phyloP scores from a whole-genome alignment of 2,888 invertebrate genomes.

The Acleris literana region DNA sequence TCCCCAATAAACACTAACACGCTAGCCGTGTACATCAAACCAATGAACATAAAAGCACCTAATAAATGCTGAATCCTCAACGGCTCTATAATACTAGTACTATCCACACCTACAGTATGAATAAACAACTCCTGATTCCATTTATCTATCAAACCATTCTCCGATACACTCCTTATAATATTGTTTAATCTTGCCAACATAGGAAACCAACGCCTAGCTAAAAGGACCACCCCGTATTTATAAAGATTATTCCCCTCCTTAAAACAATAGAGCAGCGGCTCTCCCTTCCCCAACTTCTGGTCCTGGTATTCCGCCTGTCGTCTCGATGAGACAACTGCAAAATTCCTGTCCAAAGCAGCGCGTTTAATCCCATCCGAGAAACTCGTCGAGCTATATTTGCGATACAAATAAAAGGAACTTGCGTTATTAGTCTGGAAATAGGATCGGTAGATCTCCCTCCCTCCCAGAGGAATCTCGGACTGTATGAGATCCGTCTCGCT shows the following conservation, averaged over 20 bases:
- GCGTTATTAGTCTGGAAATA: constrained; percentile 79
- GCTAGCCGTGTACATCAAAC: constrained; percentile 68
- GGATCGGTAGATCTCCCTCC: constrained; percentile 76
- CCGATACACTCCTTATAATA: constrained; percentile 75
- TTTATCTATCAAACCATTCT: constrained; percentile 78
- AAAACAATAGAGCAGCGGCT: constrained; percentile 72
- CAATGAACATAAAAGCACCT: constrained; percentile 77
- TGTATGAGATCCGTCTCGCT: constrained; percentile 72
- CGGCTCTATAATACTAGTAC: constrained; percentile 61
- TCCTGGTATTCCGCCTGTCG: constrained; percentile 76
- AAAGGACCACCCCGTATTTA: constrained; percentile 77
- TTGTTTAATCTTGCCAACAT: constrained; percentile 71
- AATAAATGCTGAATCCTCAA: constrained; percentile 71
- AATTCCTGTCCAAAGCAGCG: constrained; percentile 67
- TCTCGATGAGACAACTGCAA: constrained; percentile 73
- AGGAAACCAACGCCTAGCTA: constrained; percentile 77
- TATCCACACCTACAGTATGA: constrained; percentile 54
- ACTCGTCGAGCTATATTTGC: constrained; percentile 72
- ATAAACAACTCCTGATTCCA: constrained; percentile 76
- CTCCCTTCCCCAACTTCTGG: constrained; percentile 72
- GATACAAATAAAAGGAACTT: constrained; percentile 77
- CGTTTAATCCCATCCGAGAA: constrained; percentile 71
- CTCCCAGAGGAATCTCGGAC: constrained; percentile 73
- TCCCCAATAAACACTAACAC: constrained; percentile 68
- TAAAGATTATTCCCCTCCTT: constrained; percentile 74